Base-by-base conservation (phyloP, 2,888 invertebrate genomes). In the Pimpla rufipes region DNA sequence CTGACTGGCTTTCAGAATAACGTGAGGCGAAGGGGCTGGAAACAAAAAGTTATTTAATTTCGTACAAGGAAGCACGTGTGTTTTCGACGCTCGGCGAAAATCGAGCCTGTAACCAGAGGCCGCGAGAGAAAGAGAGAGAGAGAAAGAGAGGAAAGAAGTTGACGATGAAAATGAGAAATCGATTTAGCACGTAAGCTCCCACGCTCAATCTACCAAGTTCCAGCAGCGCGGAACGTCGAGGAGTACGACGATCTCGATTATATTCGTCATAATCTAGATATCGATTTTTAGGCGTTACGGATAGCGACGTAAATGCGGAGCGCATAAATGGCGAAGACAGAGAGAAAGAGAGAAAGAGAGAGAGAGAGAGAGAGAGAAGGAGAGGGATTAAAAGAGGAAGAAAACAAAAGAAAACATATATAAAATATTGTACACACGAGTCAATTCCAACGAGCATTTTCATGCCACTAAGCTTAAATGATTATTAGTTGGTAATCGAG, bases 391-490 rank as follows among this genome's bases (percentile, higher is more conserved):
- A 67, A 47, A 74, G 47, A 66, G 35, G 45, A 70, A 57, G 55
- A 76, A 68, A 66, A 50, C 55, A 71, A 67, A 73, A 84, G 85
- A 85, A 68, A 40, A 50, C 74, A 73, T 68, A 64, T 47, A 86
- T 85, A 86, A 87, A 87, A 89, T 88, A 90, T 88, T 92, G 90
- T 91, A 92, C 89, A 92, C 92, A 92, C 90, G 92, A 93, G 93
- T 93, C 93, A 93, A 93, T 93, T 93, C 92, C 92, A 93, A 93
- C 91, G 91, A 93, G 92, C 92, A 92, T 93, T 92, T 92, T 93
- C 90, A 93, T 93, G 92, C 92, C 90, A 93, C 87, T 92, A 92
- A 93, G 92, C 92, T 93, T 93, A 91, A 92, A 85, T 73, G 78
- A 87, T 91, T 92, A 91, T 89, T 90, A 90, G 88, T 89, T 88